Evolutionary conservation across 2,888 invertebrate species (phyloP).

Genomic region (Pachycephus smyrnensis): DNA sequence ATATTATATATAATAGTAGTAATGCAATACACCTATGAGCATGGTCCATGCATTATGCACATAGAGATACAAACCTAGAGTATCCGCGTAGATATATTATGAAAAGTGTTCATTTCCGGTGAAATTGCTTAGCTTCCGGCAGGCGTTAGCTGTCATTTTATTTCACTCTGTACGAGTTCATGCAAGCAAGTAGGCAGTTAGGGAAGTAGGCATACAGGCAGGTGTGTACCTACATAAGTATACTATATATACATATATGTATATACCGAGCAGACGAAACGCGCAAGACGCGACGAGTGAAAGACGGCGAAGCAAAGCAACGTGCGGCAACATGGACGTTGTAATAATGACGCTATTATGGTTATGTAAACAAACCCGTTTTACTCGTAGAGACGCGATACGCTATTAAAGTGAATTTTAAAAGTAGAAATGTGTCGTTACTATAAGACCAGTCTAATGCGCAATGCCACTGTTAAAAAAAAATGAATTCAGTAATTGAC

Average conservation of each 20-base stretch:
- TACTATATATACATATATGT: neutral
- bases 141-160: conserved; percentile 19
- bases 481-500: no score
- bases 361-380: conserved; percentile 34
- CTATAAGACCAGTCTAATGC: conserved; percentile 2
- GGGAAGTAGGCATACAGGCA: neutral
- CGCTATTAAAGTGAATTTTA: neutral
- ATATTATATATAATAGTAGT: neutral
- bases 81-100: neutral
- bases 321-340: neutral
- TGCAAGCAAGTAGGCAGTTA: neutral
- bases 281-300: neutral
- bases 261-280: neutral
- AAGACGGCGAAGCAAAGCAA: neutral
- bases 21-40: neutral
- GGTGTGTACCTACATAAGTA: neutral
- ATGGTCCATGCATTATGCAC: no score
- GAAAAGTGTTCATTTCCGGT: conserved; percentile 29
- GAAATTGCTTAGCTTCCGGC: conserved; percentile 30
- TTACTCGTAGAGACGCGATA: neutral
- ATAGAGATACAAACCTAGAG: no score
- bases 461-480: conserved; percentile 8
- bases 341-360: conserved; percentile 29
- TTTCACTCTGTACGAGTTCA: neutral
- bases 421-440: neutral